Evolutionary conservation across 2,888 invertebrate species (phyloP).

Genomic region (Watsonalla binaria): DNA sequence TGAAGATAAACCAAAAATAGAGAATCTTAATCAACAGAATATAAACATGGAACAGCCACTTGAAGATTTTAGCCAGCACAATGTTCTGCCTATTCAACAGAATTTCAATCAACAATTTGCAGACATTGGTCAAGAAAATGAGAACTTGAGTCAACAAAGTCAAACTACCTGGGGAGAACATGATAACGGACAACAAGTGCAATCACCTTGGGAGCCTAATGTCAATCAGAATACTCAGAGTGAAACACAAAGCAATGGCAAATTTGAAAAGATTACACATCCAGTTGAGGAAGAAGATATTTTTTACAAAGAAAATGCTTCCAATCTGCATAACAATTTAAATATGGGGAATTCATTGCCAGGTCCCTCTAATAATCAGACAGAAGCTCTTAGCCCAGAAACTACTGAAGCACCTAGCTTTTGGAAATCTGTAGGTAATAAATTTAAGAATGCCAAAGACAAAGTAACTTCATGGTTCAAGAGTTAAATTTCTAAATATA

Average conservation of each 20-base stretch:
- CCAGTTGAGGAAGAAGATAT: neutral
- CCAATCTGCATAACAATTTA: constrained; percentile 4
- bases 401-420: constrained; percentile 66
- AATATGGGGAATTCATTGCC: constrained; percentile 6
- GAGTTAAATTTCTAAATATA: constrained; percentile 16
- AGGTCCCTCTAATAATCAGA: constrained; percentile 4
- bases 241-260: neutral
- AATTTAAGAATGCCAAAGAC: constrained; percentile 70
- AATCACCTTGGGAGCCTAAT: neutral
- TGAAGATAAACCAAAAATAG: constrained; percentile 10
- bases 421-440: constrained; percentile 76
- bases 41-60: neutral
- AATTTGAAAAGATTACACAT: neutral
- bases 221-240: neutral
- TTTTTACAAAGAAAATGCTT: neutral
- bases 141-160: constrained; percentile 6
- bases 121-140: constrained; percentile 5
- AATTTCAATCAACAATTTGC: constrained; percentile 12
- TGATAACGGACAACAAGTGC: neutral
- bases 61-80: constrained; percentile 13
- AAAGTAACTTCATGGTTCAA: constrained; percentile 76
- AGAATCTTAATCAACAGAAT: constrained; percentile 15
- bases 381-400: constrained; percentile 27
- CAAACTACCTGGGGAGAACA: neutral
- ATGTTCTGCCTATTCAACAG: neutral